A percentile compares a stretch with the other conserved stretches of the same genome.
These are phyloP conservation scores for Lepidocyrtoides sp. DNA, from an alignment of 2,888 invertebrate species.

Conservation along the genomic window DNA sequence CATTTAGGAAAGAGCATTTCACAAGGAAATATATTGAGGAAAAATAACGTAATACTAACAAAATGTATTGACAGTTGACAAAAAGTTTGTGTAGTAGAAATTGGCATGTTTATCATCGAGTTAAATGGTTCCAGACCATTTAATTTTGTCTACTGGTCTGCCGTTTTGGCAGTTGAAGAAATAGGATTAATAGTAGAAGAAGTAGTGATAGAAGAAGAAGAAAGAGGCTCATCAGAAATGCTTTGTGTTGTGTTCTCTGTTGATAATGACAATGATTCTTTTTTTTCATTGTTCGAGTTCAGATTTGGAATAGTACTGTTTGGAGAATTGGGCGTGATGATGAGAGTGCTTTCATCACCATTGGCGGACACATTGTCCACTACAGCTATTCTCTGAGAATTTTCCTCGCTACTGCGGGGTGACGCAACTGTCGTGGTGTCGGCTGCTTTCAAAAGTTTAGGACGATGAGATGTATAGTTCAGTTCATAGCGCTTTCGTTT, in stretches of 20 bases:
- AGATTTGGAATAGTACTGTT: neutral
- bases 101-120: conserved; percentile 27
- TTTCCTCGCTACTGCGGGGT: conserved; percentile 57
- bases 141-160: neutral
- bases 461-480: conserved; percentile 80
- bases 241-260: conserved; percentile 1
- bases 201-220: neutral
- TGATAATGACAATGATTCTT: neutral
- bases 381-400: neutral
- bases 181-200: neutral
- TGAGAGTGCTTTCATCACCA: conserved; percentile 37
- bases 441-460: conserved; percentile 73
- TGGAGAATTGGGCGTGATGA: neutral
- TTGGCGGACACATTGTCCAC: conserved; percentile 20
- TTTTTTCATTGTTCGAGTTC: neutral
- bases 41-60: no score
- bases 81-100: conserved; percentile 42
- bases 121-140: conserved; percentile 52
- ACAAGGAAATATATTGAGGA: neutral
- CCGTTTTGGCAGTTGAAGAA: neutral
- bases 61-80: neutral
- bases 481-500: conserved; percentile 80
- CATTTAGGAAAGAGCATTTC: neutral
- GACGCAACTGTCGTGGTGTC: conserved; percentile 27
- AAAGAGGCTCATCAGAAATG: neutral